Percentiles rank a stretch among this genome's conserved stretches.
phyloP scores from a whole-genome alignment of 2,888 invertebrate genomes.

The Thera obeliscata region DNA sequence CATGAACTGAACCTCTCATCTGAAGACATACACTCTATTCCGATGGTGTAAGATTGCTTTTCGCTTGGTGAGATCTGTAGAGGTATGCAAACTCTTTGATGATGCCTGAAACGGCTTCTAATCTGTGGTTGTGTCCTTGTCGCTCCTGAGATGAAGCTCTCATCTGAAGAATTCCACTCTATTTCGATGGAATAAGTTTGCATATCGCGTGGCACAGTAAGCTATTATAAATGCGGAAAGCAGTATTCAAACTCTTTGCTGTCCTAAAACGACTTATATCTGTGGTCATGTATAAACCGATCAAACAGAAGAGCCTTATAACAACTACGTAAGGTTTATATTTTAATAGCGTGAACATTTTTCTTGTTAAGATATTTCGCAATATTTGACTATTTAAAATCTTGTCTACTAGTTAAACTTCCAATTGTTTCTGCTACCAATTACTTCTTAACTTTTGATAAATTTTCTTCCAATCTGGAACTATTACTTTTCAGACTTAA shows the following conservation, averaged over 20 bases:
- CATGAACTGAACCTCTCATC: neutral
- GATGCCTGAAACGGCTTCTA: slow-evolving; percentile 11
- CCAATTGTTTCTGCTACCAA: too few species aligned
- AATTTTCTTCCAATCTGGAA: too few species aligned
- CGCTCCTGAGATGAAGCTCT: slow-evolving; percentile 8
- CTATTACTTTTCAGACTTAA: too few species aligned
- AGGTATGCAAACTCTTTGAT: neutral
- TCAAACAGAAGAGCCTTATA: neutral
- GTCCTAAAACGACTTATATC: neutral
- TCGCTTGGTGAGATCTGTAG: neutral
- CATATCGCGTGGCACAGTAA: neutral
- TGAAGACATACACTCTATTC: neutral
- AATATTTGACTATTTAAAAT: too few species aligned
- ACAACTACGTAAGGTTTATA: neutral
- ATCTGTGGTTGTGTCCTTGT: slow-evolving; percentile 8
- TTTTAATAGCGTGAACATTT: neutral
- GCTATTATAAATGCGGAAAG: neutral
- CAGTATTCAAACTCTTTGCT: neutral
- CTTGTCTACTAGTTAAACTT: too few species aligned
- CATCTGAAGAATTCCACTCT: slow-evolving; percentile 5
- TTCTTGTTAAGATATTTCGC: too few species aligned
- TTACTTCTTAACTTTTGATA: too few species aligned
- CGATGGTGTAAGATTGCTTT: neutral
- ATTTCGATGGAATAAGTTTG: neutral
- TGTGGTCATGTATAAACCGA: neutral